phyloP scores from a whole-genome alignment of 1,140 invertebrate species.

The Ericerus pela region DNA sequence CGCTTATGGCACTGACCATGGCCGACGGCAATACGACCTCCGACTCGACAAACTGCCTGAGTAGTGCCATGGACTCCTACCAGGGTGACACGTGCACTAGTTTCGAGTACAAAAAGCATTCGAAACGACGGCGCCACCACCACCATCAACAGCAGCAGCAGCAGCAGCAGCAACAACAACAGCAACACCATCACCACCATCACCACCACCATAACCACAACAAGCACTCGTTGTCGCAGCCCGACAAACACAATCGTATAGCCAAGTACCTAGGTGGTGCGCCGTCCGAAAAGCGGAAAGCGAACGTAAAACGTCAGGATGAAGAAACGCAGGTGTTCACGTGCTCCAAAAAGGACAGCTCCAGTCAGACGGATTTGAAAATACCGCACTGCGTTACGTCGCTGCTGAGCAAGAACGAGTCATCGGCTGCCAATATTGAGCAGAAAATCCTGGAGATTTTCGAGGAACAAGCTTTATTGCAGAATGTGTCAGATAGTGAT shows the following conservation, averaged over 20 bases:
- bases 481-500: conserved; percentile 30
- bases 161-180: conserved; percentile 1
- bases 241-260: neutral
- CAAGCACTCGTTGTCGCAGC: neutral
- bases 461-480: conserved; percentile 48
- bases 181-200: neutral
- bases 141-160: neutral
- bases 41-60: conserved; percentile 21
- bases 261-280: neutral
- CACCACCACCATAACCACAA: too few relatives aligned
- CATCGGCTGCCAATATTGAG: conserved; percentile 19
- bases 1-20: neutral
- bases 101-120: conserved; percentile 37
- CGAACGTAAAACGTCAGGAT: neutral
- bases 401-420: conserved; percentile 1
- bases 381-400: conserved; percentile 14
- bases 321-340: neutral
- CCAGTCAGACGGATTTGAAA: conserved; percentile 42
- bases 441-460: conserved; percentile 49
- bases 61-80: conserved; percentile 10
- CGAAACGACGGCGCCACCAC: conserved; percentile 6
- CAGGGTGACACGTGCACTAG: conserved; percentile 45
- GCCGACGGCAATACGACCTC: neutral
- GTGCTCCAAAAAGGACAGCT: conserved; percentile 41
- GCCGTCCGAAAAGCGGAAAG: neutral